Conservation (phyloP, 2,113 vertebrate species). For the Anhinga rufa region DNA sequence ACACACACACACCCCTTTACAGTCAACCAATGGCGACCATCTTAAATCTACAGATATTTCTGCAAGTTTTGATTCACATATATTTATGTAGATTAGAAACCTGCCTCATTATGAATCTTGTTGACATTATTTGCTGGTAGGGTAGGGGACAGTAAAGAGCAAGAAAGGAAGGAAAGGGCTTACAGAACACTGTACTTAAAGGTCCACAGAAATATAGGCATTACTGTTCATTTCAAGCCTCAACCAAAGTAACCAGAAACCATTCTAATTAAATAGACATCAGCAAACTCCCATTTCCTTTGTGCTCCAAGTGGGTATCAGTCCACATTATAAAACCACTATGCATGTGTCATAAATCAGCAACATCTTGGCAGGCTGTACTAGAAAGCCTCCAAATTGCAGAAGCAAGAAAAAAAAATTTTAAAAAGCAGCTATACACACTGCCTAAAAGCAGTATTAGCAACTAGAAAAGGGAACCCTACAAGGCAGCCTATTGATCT, state of each 20-base stretch:
- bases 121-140: background rate
- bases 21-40: background rate
- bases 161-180: conserved; percentile 15
- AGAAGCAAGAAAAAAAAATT: background rate
- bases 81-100: background rate
- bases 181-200: conserved; percentile 47
- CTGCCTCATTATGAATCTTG: background rate
- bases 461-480: background rate
- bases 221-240: conserved; percentile 24
- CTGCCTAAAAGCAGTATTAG: background rate
- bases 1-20: background rate
- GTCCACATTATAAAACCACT: conserved; percentile 46
- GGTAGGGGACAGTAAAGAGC: background rate
- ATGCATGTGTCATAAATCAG: conserved; percentile 49
- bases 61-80: background rate
- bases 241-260: conserved; percentile 55
- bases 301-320: conserved; percentile 28
- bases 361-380: conserved; percentile 40
- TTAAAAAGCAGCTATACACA: background rate
- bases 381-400: conserved; percentile 34
- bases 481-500: background rate
- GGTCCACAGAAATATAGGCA: conserved; percentile 8
- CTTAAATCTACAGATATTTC: background rate
- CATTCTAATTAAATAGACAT: conserved; percentile 53
- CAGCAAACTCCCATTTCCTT: conserved; percentile 55